These are phyloP conservation scores for Platynereis dumerilii DNA, from an alignment of 2,888 invertebrate genomes.

Conservation along the genomic window DNA sequence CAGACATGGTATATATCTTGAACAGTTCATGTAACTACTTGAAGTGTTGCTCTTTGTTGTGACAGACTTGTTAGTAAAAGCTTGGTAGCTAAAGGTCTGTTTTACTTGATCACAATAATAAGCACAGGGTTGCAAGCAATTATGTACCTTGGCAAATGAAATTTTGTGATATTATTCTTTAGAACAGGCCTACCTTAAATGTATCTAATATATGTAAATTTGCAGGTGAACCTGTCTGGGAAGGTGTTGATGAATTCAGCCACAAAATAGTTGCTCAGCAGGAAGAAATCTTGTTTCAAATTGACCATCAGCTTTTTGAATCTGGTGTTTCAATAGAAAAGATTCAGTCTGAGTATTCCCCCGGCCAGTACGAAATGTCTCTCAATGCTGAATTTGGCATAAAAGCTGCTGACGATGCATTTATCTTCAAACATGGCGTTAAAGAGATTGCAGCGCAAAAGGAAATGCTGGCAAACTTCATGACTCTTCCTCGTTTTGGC, in stretches of 20 bases:
- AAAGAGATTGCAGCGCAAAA: slow-evolving; percentile 28
- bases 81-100: too few relatives aligned
- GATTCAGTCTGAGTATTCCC: slow-evolving; percentile 27
- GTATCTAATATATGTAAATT: too few relatives aligned
- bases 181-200: too few relatives aligned
- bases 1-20: too few relatives aligned
- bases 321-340: slow-evolving; percentile 23
- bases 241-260: slow-evolving; percentile 3
- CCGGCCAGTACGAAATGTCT: slow-evolving; percentile 36
- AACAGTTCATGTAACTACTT: too few relatives aligned
- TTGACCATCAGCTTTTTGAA: slow-evolving; percentile 19
- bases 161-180: too few relatives aligned
- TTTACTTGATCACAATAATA: too few relatives aligned
- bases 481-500: slow-evolving; percentile 28
- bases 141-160: too few relatives aligned
- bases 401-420: slow-evolving; percentile 29
- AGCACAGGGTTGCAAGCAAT: too few relatives aligned
- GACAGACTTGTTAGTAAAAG: too few relatives aligned
- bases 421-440: slow-evolving; percentile 32
- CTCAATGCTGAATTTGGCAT: slow-evolving; percentile 29
- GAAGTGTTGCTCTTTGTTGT: too few relatives aligned
- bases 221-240: slow-evolving; percentile 3
- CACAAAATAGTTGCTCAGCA: background rate
- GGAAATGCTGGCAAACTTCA: slow-evolving; percentile 33
- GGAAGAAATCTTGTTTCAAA: slow-evolving; percentile 26